phyloP scores from a whole-genome alignment of 2,888 invertebrate genomes.

The Cerceris rybyensis region DNA sequence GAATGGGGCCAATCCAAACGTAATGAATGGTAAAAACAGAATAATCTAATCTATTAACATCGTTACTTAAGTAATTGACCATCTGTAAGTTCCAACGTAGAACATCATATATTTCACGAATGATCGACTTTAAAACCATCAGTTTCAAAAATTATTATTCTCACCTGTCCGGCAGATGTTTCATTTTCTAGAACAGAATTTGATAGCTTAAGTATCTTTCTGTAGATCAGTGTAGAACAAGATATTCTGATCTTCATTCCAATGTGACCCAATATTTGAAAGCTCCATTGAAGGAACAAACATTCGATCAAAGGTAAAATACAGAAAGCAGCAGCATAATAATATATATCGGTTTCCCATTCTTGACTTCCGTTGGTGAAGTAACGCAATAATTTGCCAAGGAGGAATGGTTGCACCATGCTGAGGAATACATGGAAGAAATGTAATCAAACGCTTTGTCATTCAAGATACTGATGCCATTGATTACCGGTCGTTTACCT shows the following conservation, averaged over 20 bases:
- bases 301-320: constrained; percentile 69
- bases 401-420: constrained; percentile 76
- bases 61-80: constrained; percentile 88
- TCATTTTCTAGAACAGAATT: constrained; percentile 85
- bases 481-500: too few species aligned
- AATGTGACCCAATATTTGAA: constrained; percentile 85
- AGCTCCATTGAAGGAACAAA: constrained; percentile 85
- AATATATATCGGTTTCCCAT: constrained; percentile 78
- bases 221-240: constrained; percentile 88
- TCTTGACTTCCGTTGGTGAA: constrained; percentile 68
- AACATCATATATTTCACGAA: too few species aligned
- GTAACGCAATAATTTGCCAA: constrained; percentile 66
- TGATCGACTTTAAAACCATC: neutral
- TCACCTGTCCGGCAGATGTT: constrained; percentile 88
- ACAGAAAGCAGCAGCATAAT: constrained; percentile 81
- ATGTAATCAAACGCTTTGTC: constrained; percentile 58
- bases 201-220: constrained; percentile 89
- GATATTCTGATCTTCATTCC: constrained; percentile 89
- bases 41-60: constrained; percentile 89
- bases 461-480: neutral
- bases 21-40: constrained; percentile 88
- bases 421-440: constrained; percentile 59
- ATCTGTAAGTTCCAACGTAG: constrained; percentile 77
- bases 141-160: neutral
- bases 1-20: constrained; percentile 89